Evolutionary conservation across 2,888 invertebrate genomes (phyloP), one percentile per base, ranked within the genome.

Genomic region (Mimachlamys varia): DNA sequence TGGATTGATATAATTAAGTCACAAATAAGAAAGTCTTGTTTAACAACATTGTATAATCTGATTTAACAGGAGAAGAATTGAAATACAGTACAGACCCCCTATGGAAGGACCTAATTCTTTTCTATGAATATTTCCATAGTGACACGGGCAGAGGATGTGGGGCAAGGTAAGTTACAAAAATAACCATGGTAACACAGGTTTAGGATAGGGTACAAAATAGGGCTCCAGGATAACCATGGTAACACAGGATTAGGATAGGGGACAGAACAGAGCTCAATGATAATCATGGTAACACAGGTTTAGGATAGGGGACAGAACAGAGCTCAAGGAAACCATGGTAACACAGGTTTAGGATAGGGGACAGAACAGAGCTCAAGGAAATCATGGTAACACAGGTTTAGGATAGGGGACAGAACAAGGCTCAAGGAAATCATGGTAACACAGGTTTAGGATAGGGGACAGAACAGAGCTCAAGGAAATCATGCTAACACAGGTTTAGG

Each of bases 141-240:
- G 96, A 96, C 53, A 95, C 94, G 44, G 96, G 96, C 3, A 90
- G 94, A 89, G 96, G 96, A 0, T 96, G 95, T 93, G 96, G 96
- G 17, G 96, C 96, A 38, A 96, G 96, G 96, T 96, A 90, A 55
- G 90, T 37, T 50, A 38, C 27, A 27, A 19, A 19, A 19, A 55
- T 22, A 7, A 19, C 22, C 22, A 58, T 53, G 53, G 53, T 53
- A 19, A 53, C 19, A 55, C n/a, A 58, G 58, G 58, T 22, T 19
- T 17, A 58, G 58, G 13, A n/a, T 58, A n/a, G 15, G 58, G 22
- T 22, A 19, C 22, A 22, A 58, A 19, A n/a, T 19, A 22, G 19
- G 58, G 22, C 22, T 12, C 53, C 5, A 58, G n/a, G 58, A 22
- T 19, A 22, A 58, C 92, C 93, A 96, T 93, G 95, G 95, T 10